Base-by-base conservation (phyloP, 2,888 invertebrate species). In the Rhimphoctona megacephalus region DNA sequence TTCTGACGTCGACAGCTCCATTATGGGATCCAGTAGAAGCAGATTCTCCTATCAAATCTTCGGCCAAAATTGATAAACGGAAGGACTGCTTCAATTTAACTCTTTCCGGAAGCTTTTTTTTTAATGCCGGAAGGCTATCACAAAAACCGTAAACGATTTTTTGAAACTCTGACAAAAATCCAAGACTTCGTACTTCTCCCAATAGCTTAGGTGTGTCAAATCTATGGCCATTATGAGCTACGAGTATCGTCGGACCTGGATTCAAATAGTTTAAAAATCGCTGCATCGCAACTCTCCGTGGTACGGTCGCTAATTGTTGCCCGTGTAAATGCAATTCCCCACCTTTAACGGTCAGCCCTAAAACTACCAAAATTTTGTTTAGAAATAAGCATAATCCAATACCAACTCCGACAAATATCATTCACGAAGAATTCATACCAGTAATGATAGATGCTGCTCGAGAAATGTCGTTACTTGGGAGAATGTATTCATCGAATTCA, bases 91-190 rank as follows among this genome's bases (percentile, higher is more conserved):
- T 79, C 39, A 54, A 22, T 69, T 67, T 61, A 17, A 79, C 46
- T 57, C 83, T 46, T 49, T 64, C 79, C 8, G 79, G 83, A 39
- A 79, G 54, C 33, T 81, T 85, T 76, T 85, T 81, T 46, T 52
- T 85, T 19, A 81, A 61, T 49, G 49, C 76, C n/a, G 67, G 76
- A 57, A 85, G 61, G 46, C 52, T 81, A 46, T 85, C 77, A 25
- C 52, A 54, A 76, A 77, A 85, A 66, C 73, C 77, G 7, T 43
- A 69, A 11, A 81, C 67, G 25, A 67, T 69, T 52, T 14, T 52
- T 64, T 25, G 49, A 25, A 85, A 72, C 19, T 82, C 66, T 14
- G 46, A 22, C 64, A 81, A 22, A 39, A 82, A 30, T 17, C 39
- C 39, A 25, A 82, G 52, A 72, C 49, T 33, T 30, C 43, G 64